Evolutionary conservation across 2,797 vertebrate genomes (phyloP).

Genomic region (Hephaestus fuliginosus): DNA sequence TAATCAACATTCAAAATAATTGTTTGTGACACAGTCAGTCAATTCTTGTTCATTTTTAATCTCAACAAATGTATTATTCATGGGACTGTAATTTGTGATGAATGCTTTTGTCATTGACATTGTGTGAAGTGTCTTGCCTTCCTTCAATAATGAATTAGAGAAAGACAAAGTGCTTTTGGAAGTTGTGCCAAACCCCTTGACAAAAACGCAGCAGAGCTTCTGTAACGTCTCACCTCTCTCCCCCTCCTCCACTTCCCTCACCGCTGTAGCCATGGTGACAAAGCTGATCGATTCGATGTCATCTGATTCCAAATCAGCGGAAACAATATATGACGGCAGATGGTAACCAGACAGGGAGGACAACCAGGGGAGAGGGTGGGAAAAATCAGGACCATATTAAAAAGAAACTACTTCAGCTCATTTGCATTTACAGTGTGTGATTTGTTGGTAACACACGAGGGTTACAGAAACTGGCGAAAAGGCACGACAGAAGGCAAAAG

Average conservation of each 20-base stretch:
- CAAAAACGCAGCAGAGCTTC: neutral
- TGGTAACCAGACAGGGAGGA: slow-evolving; percentile 84
- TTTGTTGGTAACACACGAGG: slow-evolving; percentile 21
- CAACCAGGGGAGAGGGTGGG: slow-evolving; percentile 10
- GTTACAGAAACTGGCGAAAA: neutral
- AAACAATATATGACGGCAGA: slow-evolving; percentile 89
- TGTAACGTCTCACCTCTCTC: slow-evolving; percentile 5
- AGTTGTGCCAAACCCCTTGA: slow-evolving; percentile 6
- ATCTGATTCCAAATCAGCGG: slow-evolving; percentile 91
- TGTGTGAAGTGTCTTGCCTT: neutral
- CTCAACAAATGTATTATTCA: neutral
- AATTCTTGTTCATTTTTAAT: neutral
- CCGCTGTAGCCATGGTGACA: slow-evolving; percentile 88
- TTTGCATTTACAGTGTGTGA: slow-evolving; percentile 37
- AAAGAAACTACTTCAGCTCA: slow-evolving; percentile 25
- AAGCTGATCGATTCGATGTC: slow-evolving; percentile 90
- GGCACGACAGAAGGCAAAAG: neutral
- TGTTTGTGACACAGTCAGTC: neutral
- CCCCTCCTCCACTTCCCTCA: slow-evolving; percentile 72
- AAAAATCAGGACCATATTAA: slow-evolving; percentile 35
- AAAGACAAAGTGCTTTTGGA: slow-evolving; percentile 7
- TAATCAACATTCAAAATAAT: neutral
- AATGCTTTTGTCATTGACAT: neutral
- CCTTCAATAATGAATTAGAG: neutral
- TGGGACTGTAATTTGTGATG: neutral